A percentile compares a stretch with the other conserved stretches of the same genome.
These are phyloP conservation scores for Pelobates cultripes DNA, from an alignment of 2,797 vertebrate genomes.

Conservation along the genomic window DNA sequence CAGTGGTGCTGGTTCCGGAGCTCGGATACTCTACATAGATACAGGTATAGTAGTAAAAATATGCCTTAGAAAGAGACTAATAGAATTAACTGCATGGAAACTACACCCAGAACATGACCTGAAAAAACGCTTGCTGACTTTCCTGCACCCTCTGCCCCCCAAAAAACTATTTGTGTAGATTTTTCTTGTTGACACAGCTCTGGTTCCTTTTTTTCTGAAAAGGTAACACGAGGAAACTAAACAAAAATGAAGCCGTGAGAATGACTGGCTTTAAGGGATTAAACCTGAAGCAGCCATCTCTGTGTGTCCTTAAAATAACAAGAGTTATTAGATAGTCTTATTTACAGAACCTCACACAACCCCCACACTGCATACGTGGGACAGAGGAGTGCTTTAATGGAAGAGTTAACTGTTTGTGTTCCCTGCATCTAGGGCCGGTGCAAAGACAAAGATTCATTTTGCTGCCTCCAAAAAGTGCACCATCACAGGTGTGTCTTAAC, in stretches of 20 bases:
- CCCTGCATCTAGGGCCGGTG: too few species aligned
- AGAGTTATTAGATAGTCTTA: slow-evolving; percentile 14
- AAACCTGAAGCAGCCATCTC: slow-evolving; percentile 25
- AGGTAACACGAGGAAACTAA: slow-evolving; percentile 31
- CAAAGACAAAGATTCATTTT: too few species aligned
- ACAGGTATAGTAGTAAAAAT: too few species aligned
- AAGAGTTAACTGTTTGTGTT: too few species aligned
- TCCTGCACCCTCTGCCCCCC: background rate
- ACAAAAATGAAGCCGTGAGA: slow-evolving; percentile 19
- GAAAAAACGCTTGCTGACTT: background rate
- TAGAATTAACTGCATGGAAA: too few species aligned
- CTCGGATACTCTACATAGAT: too few species aligned
- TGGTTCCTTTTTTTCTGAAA: slow-evolving; percentile 10
- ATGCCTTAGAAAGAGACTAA: too few species aligned
- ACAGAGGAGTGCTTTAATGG: too few species aligned
- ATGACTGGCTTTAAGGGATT: slow-evolving; percentile 17
- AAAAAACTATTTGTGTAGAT: background rate
- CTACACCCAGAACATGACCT: too few species aligned
- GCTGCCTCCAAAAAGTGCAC: too few species aligned
- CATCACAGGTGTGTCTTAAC: too few species aligned
- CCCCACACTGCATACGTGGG: background rate
- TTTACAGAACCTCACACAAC: slow-evolving; percentile 28
- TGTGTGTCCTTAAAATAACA: slow-evolving; percentile 38
- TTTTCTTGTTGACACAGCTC: background rate
- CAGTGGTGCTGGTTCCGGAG: too few species aligned